Percentiles rank a stretch among this genome's conserved stretches.
Conservation (phyloP, 2,113 vertebrate species). For the Ursus arctos region DNA sequence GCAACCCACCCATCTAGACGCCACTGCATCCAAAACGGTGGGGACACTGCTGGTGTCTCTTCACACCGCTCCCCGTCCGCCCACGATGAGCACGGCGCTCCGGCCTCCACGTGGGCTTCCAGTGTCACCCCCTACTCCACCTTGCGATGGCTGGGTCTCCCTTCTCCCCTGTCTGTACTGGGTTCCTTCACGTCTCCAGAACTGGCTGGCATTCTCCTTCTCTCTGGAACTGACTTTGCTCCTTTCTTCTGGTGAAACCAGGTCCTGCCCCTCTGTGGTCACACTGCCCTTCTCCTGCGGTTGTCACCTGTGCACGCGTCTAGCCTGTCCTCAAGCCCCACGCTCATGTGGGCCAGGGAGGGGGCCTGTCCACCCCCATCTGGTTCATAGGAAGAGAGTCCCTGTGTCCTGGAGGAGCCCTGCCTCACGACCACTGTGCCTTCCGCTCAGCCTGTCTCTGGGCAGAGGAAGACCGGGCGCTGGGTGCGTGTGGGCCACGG, state of each 20-base stretch:
- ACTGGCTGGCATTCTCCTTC: rapidly evolving
- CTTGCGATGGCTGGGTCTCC: rapidly evolving
- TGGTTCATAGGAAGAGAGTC: neutral
- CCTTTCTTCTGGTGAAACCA: neutral
- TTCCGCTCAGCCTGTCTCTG: neutral
- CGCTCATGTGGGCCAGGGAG: neutral
- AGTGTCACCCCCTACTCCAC: too few species aligned
- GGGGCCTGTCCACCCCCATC: neutral
- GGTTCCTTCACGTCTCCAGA: neutral
- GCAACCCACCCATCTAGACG: neutral
- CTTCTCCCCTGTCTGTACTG: neutral
- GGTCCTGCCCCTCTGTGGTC: neutral
- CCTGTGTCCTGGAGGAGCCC: neutral
- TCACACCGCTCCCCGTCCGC: rapidly evolving
- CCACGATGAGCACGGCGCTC: rapidly evolving
- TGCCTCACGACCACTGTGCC: rapidly evolving
- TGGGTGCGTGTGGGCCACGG: neutral
- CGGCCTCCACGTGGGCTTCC: neutral
- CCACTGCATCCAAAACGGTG: rapidly evolving
- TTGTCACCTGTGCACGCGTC: neutral
- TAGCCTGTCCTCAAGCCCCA: neutral
- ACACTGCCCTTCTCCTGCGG: neutral
- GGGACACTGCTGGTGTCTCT: neutral
- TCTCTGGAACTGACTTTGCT: rapidly evolving
- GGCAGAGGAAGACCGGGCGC: neutral